Evolutionary conservation across 2,797 vertebrate genomes (phyloP), one percentile per base, ranked within the genome.

Genomic region (Pantherophis vulpinus): DNA sequence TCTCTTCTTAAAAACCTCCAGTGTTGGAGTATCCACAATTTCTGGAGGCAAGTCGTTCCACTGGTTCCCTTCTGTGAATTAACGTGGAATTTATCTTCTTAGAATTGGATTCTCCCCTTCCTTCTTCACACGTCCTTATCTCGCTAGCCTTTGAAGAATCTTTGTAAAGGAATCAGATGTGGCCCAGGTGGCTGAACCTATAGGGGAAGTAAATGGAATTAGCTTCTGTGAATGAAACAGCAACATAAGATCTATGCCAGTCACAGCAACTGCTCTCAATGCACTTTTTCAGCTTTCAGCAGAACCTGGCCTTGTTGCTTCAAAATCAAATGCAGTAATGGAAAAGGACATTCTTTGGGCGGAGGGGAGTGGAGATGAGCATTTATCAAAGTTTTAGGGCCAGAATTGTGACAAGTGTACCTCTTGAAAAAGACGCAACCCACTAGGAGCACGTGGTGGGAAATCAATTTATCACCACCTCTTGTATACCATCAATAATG

Each of bases 401-500:
- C 83, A 83, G 91, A 95, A 96, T 93, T 95, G 29, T 83, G 60
- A 54, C 83, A 92, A 92, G 91, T 89, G 93, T 86, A 89, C 90
- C 88, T 94, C 95, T 91, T 95, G 96, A 94, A 56, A 95, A 96
- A 94, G 94, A 94, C 95, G 95, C 96, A 94, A 95, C 25, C 90
- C 47, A 59, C 94, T 94, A 58, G 83, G 92, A 91, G 88, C 18
- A 8, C 93, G 94, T 94, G 89, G 95, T 96, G 94, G 94, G 86
- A 96, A 97, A 97, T 96, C 97, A 97, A 51, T 97, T 95, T 13
- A 90, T 96, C 95, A 97, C 95, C 95, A 95, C 96, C 94, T 96
- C 95, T 96, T 97, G 97, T 97, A 95, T 96, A 97, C 97, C 97
- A 98, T 98, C 97, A 97, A 97, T 98, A 98, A 98, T 95, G 96